Evolutionary conservation across 2,797 vertebrate species (phyloP), one percentile per base, ranked within the genome.

Genomic region (Xiphorhynchus erythropygius): DNA sequence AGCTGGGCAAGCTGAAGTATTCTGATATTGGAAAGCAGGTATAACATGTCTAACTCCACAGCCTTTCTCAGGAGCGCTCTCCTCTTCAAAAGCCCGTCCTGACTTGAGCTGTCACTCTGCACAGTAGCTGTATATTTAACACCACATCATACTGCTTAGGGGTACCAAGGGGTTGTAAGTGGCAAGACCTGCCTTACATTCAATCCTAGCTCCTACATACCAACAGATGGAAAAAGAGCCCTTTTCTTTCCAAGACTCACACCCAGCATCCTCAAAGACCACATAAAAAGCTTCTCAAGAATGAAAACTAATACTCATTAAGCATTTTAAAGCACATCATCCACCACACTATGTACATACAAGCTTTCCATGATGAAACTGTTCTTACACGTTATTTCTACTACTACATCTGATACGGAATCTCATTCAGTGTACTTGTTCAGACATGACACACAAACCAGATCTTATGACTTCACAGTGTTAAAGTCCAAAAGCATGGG

Each of bases 201-300:
- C 32, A 79, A 35, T 15, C 21, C 21, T 63, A 11, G 6, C 30
- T 50, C 24, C 52, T 13, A 32, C 0, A 0, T 28, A 57, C 7
- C 47, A 87, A 59, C 6, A 65, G 33, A 71, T 56, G 10, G n/a
- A 27, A 57, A 50, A 37, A n/a, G n/a, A 53, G 18, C 3, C 1
- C 8, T 57, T 65, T 56, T 17, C 15, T 39, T 74, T n/a, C 22
- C 5, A 17, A 68, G 33, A 44, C 21, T 44, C 22, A 70, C 33
- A 70, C 5, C 28, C 49, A 42, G 16, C 7, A n/a, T 39, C 37
- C 65, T 77, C 56, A 50, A 74, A 84, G 39, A 70, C 2, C 18
- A 87, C 0, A 1, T 14, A 19, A 78, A 70, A 59, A 74, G 12
- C 19, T 67, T 75, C n/a, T 80, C 35, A 87, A 44, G 64, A 79